Percentiles rank a stretch among this genome's conserved stretches.
Conservation (phyloP, 1,140 invertebrate genomes). For the Homarus americanus region DNA sequence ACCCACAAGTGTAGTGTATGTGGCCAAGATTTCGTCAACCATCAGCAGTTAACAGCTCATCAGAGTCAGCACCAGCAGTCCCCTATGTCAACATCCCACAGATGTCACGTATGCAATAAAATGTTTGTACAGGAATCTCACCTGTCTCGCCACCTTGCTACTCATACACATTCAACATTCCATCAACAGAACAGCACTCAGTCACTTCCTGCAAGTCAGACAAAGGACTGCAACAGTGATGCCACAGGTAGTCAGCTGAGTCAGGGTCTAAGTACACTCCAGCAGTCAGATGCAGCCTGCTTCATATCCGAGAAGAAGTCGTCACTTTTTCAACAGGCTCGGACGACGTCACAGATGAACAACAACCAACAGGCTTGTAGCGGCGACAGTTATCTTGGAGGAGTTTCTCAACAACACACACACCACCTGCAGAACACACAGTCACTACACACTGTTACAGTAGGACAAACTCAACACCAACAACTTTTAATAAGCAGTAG, state of each 20-base stretch:
- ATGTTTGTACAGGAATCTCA: slow-evolving; percentile 30
- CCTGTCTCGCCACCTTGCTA: slow-evolving; percentile 54
- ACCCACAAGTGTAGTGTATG: slow-evolving; percentile 51
- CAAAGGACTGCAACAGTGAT: background rate
- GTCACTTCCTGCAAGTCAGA: slow-evolving; percentile 25
- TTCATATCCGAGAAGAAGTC: slow-evolving; percentile 17
- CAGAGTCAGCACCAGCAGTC: slow-evolving; percentile 35
- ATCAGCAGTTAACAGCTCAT: slow-evolving; percentile 54
- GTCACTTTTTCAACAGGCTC: slow-evolving; percentile 1
- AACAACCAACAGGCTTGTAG: slow-evolving; percentile 4
- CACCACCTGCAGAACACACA: slow-evolving; percentile 19
- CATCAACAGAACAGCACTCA: slow-evolving; percentile 12
- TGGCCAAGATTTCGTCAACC: slow-evolving; percentile 53
- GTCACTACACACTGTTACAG: slow-evolving; percentile 6
- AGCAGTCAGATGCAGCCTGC: slow-evolving; percentile 4
- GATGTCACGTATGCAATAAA: slow-evolving; percentile 57
- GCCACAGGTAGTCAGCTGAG: slow-evolving; percentile 1
- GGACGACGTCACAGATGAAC: slow-evolving; percentile 2
- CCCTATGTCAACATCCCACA: background rate
- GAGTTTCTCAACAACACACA: background rate
- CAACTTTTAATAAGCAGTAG: slow-evolving; percentile 12
- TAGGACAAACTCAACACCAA: slow-evolving; percentile 9
- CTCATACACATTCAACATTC: slow-evolving; percentile 27
- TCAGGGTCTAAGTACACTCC: background rate
- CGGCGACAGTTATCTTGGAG: background rate